These are phyloP conservation scores for Drosophila helvetica DNA, from an alignment of 2,888 invertebrate species.

Conservation along the genomic window DNA sequence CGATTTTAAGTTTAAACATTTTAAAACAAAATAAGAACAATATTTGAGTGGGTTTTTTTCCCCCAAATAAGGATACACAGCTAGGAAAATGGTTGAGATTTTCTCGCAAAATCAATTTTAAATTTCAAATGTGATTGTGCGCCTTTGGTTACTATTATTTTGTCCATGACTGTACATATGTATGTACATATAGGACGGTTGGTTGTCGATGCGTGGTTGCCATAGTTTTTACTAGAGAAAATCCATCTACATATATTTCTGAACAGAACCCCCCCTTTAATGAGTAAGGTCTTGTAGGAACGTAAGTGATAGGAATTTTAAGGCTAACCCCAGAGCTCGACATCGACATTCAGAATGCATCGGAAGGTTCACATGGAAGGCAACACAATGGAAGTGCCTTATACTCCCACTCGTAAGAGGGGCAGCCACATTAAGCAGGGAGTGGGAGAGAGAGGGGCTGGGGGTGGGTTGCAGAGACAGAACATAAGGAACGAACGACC, in stretches of 20 bases:
- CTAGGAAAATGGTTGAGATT: too few relatives aligned
- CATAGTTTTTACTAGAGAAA: too few relatives aligned
- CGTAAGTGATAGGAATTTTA: slow-evolving; percentile 42
- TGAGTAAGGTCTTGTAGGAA: slow-evolving; percentile 9
- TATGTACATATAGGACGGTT: too few relatives aligned
- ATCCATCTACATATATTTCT: slow-evolving; percentile 26
- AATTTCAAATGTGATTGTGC: too few relatives aligned
- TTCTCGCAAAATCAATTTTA: too few relatives aligned
- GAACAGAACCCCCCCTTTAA: slow-evolving; percentile 19
- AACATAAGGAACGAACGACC: slow-evolving; percentile 53
- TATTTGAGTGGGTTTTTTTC: too few relatives aligned
- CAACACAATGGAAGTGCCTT: slow-evolving; percentile 70
- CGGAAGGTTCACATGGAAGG: slow-evolving; percentile 53
- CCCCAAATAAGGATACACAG: too few relatives aligned
- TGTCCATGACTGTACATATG: too few relatives aligned
- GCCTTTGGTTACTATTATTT: too few relatives aligned
- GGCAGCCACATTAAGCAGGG: slow-evolving; percentile 35
- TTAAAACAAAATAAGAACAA: too few relatives aligned
- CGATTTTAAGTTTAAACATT: too few relatives aligned
- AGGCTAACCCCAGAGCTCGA: slow-evolving; percentile 17
- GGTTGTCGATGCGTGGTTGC: too few relatives aligned
- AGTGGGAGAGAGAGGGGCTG: background rate
- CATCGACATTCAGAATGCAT: slow-evolving; percentile 36
- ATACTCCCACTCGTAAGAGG: slow-evolving; percentile 21
- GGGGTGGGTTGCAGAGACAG: background rate